Evolutionary conservation across 92 coral and sea anemone species (phyloP).

Genomic region (Scolanthus callimorphus): DNA sequence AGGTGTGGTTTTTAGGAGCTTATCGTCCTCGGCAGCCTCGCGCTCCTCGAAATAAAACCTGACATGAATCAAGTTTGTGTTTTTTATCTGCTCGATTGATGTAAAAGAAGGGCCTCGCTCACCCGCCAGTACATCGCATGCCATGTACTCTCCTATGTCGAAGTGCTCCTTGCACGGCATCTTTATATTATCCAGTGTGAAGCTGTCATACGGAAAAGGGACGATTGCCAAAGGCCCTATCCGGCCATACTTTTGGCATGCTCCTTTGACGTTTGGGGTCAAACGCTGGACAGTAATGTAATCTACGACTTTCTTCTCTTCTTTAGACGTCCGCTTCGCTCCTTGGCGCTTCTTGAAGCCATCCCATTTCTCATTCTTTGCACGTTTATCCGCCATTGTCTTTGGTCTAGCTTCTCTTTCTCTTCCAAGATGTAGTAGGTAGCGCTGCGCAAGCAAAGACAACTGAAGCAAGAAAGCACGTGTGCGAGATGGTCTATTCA

Average conservation of each 20-base stretch:
- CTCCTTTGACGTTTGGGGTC: constrained; percentile 40
- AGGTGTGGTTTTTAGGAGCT: too few relatives aligned
- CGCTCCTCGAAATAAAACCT: too few relatives aligned
- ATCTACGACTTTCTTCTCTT: constrained; percentile 2
- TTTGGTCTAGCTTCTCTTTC: too few relatives aligned
- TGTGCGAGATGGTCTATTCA: too few relatives aligned
- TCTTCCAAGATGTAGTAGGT: too few relatives aligned
- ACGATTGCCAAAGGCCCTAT: constrained; percentile 30
- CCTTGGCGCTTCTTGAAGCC: not conserved
- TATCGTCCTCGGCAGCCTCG: too few relatives aligned
- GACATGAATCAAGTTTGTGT: too few relatives aligned
- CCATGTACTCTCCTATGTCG: constrained; percentile 29
- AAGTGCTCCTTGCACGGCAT: constrained; percentile 42
- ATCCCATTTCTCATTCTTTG: not conserved
- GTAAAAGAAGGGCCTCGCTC: too few relatives aligned
- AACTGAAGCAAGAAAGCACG: too few relatives aligned
- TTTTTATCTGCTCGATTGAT: too few relatives aligned
- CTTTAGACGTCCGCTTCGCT: not conserved
- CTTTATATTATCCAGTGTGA: constrained; percentile 36
- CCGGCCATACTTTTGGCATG: constrained; percentile 37
- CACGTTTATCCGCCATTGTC: constrained; percentile 2
- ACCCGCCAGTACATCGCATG: too few relatives aligned
- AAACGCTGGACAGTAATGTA: constrained; percentile 31
- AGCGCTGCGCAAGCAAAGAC: too few relatives aligned
- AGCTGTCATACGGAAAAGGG: constrained; percentile 32